Evolutionary conservation across 2,888 invertebrate species (phyloP), one percentile per base, ranked within the genome.

Genomic region (Pristionchus entomophagus): DNA sequence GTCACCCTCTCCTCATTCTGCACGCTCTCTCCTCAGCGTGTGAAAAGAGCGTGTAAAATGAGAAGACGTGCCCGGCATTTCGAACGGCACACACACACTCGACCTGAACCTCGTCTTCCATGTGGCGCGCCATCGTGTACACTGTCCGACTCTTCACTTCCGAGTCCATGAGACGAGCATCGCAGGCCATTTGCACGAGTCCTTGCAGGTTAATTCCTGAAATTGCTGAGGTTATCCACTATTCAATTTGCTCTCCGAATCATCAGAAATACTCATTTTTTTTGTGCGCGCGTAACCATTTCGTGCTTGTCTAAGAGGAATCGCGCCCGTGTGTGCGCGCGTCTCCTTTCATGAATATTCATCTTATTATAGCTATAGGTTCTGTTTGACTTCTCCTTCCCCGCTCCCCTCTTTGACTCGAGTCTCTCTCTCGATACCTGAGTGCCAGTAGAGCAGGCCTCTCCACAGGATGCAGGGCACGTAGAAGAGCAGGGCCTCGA

Each of bases 151-250:
- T 90, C 88, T 93, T 93, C 53, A 92, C 91, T 86, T 93, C 93
- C 0, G 91, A 87, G 62, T 93, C 93, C 93, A 93, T 92, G 41
- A 93, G 86, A 22, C 93, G 86, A 12, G 93, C 93, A 86, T 93
- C 93, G 81, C 93, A 93, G 4, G 93, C 93, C 93, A 93, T 93
- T 86, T 93, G 93, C 22, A 93, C 93, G 5, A 93, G 89, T 2
- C 93, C 93, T 90, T 93, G 93, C 83, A 93, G 89, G 84, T 93
- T 93, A 56, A 93, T 93, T 38, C 93, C 93, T 93, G 80, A n/a
- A n/a, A n/a, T n/a, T n/a, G n/a, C n/a, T n/a, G n/a, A n/a, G n/a
- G n/a, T n/a, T n/a, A n/a, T n/a, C n/a, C n/a, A n/a, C 73, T 45
- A 73, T 73, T 73, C 73, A 73, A 45, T 41, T 45, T n/a, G 19